Evolutionary conservation across 2,888 invertebrate species (phyloP), one percentile per base, ranked within the genome.

Genomic region (Lasioglossum pauxillum): DNA sequence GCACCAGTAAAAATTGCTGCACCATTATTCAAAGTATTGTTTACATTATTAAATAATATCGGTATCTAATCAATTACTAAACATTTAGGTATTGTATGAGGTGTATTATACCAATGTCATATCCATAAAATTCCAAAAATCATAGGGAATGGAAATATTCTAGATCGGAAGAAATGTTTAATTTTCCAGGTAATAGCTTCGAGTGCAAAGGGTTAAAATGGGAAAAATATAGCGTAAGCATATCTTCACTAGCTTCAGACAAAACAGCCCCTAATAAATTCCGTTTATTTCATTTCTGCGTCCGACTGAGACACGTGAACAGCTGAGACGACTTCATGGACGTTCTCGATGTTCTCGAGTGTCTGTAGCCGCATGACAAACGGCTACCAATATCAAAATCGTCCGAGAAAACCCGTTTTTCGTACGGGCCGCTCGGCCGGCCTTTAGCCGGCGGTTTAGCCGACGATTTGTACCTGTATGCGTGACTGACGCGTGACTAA

Each of bases 401-500:
- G 71, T 87, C 14, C 89, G 82, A 80, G 80, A 71, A 64, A 71
- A 90, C 90, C 78, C 86, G 87, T 89, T 90, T 90, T 86, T 89
- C 83, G 78, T 69, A 64, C 46, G 78, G 64, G 57, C 79, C 81
- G 76, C n/a, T 79, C 80, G 67, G 41, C 46, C 49, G 60, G 75
- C 67, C 16, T 14, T 27, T 27, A 27, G 74, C 69, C 75, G 78
- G 75, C 83, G 82, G 78, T 85, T 89, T 81, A 60, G 80, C 83
- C 78, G 75, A 84, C 86, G 87, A 90, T 90, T 90, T 90, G 91
- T 89, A 89, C 79, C 84, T 82, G 91, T 89, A 84, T 75, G 88
- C 90, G 88, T 84, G 91, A 91, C 86, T 83, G 90, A 90, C 92
- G 91, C 89, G 88, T 91, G 91, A 92, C 92, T 88, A 90, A 90